Evolutionary conservation across 2,113 vertebrate genomes (phyloP).

Genomic region (Stigmatopora argus): DNA sequence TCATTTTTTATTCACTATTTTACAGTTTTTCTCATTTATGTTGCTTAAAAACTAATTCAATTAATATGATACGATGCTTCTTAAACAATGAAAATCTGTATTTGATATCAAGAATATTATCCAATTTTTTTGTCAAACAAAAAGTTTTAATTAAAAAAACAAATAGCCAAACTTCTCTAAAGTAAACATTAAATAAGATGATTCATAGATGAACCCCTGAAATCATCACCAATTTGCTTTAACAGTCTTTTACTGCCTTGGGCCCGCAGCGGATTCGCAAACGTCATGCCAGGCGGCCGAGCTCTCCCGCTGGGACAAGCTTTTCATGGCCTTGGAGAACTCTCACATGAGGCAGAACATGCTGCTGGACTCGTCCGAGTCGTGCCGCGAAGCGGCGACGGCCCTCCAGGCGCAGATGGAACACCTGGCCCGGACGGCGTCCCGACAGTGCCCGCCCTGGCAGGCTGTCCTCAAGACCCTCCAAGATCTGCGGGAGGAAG

Average conservation of each 20-base stretch:
- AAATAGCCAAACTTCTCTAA: no score
- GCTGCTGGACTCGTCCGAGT: conserved; percentile 75
- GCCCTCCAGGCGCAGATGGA: conserved; percentile 45
- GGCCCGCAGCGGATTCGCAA: conserved; percentile 18
- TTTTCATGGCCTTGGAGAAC: conserved; percentile 87
- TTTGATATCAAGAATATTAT: no score
- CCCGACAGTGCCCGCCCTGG: conserved; percentile 33
- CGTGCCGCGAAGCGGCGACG: conserved; percentile 60
- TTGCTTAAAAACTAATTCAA: no score
- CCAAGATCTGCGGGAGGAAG: conserved; percentile 36
- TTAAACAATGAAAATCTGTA: no score
- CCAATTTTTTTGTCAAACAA: no score
- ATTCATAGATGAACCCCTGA: no score
- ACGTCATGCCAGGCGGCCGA: conserved; percentile 67
- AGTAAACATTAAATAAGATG: no score
- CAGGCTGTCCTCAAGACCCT: conserved; percentile 30
- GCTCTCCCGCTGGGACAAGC: conserved; percentile 82
- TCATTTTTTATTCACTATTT: no score
- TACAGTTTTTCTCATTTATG: no score
- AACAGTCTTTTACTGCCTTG: not conserved
- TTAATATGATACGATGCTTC: no score
- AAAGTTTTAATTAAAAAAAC: no score
- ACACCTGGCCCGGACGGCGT: conserved; percentile 27
- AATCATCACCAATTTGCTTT: not conserved
- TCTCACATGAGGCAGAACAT: conserved; percentile 86